Evolutionary conservation across 1,140 invertebrate species (phyloP).

Genomic region (Panulirus ornatus): DNA sequence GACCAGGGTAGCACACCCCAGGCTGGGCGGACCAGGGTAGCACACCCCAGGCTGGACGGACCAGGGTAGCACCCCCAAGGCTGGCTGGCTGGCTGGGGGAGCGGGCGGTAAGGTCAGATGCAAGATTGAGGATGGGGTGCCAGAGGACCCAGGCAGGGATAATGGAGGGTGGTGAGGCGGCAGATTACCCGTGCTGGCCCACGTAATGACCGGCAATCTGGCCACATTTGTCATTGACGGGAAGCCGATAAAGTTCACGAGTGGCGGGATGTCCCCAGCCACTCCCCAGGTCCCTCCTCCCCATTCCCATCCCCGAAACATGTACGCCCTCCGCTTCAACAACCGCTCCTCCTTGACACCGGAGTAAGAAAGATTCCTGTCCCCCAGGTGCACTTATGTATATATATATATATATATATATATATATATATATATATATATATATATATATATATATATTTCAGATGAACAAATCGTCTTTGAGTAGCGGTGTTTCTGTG

Average conservation of each 20-base stretch:
- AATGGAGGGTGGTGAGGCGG: conserved; percentile 34
- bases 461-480: no score
- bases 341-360: no score
- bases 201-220: conserved; percentile 52
- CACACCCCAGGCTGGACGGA: neutral
- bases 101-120: neutral
- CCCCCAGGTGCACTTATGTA: neutral
- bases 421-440: no score
- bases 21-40: neutral
- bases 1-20: neutral
- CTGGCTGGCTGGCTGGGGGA: neutral
- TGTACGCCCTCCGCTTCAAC: neutral
- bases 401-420: no score
- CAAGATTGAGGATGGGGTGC: neutral
- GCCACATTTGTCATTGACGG: conserved; percentile 47
- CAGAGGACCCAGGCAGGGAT: neutral
- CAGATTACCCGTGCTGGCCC: conserved; percentile 26
- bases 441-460: no score
- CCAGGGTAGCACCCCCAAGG: neutral
- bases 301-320: neutral
- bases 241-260: neutral
- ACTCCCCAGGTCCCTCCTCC: neutral
- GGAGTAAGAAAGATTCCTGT: no score
- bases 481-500: no score
- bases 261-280: neutral